Evolutionary conservation across 2,797 vertebrate genomes (phyloP), one percentile per base, ranked within the genome.

Genomic region (Muscicapa striata): DNA sequence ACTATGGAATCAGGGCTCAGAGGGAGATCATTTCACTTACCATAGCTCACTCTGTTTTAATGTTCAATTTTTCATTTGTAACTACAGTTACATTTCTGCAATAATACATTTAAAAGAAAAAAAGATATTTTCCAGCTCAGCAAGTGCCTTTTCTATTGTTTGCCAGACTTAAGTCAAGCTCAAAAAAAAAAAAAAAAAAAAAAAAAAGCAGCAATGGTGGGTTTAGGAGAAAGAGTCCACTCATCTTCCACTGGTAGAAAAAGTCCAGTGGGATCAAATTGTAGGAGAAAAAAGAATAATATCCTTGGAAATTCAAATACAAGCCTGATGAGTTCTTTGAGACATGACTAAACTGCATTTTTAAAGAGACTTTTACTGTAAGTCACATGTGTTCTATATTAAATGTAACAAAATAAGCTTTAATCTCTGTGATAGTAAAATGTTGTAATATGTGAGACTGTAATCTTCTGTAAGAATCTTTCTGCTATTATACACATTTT

Each of bases 401-500:
- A 78, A 84, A 86, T 41, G 21, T 76, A 88, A 78, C 83, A 88
- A 94, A 92, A 75, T 72, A 92, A 92, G 69, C 79, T 89, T 76
- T 92, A 86, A 84, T 84, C 85, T 96, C 80, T 40, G 24, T 88
- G 76, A 94, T 76, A 84, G 63, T 82, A 30, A 88, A 79, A 76
- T 40, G 23, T 32, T 61, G 63, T 45, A 73, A 34, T 83, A 87
- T 19, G 67, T 34, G 36, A 90, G 63, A 77, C 83, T 13, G 32
- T 83, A 87, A 93, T 95, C 79, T 92, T 76, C 74, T 58, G 13
- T 55, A 76, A 68, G 52, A 91, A 95, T 76, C 57, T 81, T 94
- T 76, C 48, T 93, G 61, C 80, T 87, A 40, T 72, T 82, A 66
- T 64, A 69, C 51, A 43, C 2, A 1, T 91, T 95, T 77, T 90